Percentiles rank a stretch among this genome's conserved stretches.
Conservation (phyloP, 1,140 invertebrate species). For the Saccostrea cuccullata region DNA sequence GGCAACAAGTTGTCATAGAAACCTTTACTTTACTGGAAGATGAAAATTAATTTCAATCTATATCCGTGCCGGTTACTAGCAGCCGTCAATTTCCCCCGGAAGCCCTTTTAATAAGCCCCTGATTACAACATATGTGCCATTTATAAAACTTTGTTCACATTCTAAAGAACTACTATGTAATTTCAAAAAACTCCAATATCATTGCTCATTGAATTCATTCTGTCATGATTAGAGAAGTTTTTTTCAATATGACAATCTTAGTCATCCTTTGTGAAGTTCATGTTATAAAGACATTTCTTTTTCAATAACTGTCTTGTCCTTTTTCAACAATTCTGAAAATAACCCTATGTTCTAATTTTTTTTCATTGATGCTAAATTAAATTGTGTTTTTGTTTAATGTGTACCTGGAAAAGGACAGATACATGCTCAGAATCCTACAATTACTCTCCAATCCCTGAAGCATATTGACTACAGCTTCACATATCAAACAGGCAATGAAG, state of each 20-base stretch:
- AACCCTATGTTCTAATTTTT: too few species aligned
- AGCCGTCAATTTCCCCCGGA: background rate
- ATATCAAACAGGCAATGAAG: slow-evolving; percentile 17
- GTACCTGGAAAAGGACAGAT: background rate
- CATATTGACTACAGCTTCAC: background rate
- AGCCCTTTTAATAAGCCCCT: slow-evolving; percentile 6
- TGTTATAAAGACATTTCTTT: background rate
- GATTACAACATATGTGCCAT: background rate
- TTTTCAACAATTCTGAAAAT: too few species aligned
- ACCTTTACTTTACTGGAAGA: background rate
- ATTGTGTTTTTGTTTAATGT: background rate
- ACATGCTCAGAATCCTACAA: background rate
- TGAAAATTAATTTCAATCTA: slow-evolving; percentile 33
- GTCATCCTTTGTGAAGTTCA: background rate
- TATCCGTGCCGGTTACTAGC: background rate
- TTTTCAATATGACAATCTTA: background rate
- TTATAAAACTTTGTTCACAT: background rate
- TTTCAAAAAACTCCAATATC: background rate
- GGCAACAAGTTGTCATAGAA: slow-evolving; percentile 15
- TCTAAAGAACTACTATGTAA: background rate
- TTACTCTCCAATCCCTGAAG: background rate
- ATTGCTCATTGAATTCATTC: background rate
- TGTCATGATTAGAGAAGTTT: background rate
- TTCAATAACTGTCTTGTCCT: background rate
- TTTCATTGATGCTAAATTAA: too few species aligned